phyloP scores from a whole-genome alignment of 2,888 invertebrate species.

The Ophion ellenae region DNA sequence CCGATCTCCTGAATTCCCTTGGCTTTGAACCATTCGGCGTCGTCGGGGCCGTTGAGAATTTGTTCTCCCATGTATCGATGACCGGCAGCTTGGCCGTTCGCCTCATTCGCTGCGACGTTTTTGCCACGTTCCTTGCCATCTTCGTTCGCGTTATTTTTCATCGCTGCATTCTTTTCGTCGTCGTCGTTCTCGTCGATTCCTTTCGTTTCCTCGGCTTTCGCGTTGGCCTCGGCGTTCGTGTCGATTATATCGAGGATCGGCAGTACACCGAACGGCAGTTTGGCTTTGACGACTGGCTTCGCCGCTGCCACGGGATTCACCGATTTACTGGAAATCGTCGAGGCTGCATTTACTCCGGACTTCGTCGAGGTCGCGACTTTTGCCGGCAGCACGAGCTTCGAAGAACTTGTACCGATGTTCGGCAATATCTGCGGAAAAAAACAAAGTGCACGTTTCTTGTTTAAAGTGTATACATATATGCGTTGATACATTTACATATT shows the following conservation, averaged over 20 bases:
- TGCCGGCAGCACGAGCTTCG: constrained; percentile 55
- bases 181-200: constrained; percentile 46
- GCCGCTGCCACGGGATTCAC: constrained; percentile 47
- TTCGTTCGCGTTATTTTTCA: constrained; percentile 50
- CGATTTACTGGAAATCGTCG: constrained; percentile 68
- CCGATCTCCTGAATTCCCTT: constrained; percentile 81
- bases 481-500: no score
- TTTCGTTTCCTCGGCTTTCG: constrained; percentile 59
- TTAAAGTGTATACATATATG: neutral
- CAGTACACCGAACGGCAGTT: constrained; percentile 79
- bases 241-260: constrained; percentile 79
- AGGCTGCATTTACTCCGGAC: constrained; percentile 66
- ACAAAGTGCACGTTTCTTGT: neutral
- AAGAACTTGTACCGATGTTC: constrained; percentile 68
- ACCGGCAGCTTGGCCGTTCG: constrained; percentile 65
- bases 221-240: constrained; percentile 68
- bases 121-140: constrained; percentile 61
- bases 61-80: constrained; percentile 72
- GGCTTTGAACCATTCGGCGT: constrained; percentile 73
- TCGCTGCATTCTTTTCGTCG: constrained; percentile 64
- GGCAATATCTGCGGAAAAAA: constrained; percentile 60
- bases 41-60: constrained; percentile 67
- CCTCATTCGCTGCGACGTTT: constrained; percentile 49
- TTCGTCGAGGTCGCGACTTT: constrained; percentile 68
- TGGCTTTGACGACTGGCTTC: constrained; percentile 72